Evolutionary conservation across 1,140 invertebrate species (phyloP).

Genomic region (Leptinotarsa defecta): DNA sequence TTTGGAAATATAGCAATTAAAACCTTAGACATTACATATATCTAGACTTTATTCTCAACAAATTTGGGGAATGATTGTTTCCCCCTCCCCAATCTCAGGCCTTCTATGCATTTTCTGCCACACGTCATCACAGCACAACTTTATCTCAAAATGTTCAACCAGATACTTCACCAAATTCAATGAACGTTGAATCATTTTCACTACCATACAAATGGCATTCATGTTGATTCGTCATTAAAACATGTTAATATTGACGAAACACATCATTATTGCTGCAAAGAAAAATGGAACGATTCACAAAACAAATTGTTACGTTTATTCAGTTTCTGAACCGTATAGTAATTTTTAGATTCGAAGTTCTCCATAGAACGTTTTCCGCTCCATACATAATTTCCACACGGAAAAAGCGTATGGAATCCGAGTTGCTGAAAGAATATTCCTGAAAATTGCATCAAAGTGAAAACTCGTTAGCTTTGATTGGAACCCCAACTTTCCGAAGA

Average conservation of each 20-base stretch:
- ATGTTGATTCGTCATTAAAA: no score
- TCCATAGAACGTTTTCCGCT: not conserved
- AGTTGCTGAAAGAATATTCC: not conserved
- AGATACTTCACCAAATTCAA: no score
- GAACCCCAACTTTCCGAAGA: slow-evolving; percentile 1
- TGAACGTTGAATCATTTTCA: no score
- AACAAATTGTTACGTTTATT: not conserved
- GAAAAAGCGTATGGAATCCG: not conserved
- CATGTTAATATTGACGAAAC: not conserved
- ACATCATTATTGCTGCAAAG: not conserved
- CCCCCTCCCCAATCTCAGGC: no score
- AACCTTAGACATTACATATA: no score
- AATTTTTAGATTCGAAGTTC: not conserved
- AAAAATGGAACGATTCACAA: not conserved
- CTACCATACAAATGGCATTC: no score
- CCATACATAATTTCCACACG: not conserved
- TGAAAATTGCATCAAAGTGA: slow-evolving; percentile 15
- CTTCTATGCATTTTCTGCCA: no score
- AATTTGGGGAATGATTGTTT: no score
- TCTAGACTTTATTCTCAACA: no score
- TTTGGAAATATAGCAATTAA: no score
- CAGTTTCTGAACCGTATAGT: not conserved
- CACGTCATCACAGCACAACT: no score
- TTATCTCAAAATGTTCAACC: no score
- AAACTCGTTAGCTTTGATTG: slow-evolving; percentile 23